Base-by-base conservation (phyloP, 1,140 invertebrate genomes). In the Brachionus rotundiformis region DNA sequence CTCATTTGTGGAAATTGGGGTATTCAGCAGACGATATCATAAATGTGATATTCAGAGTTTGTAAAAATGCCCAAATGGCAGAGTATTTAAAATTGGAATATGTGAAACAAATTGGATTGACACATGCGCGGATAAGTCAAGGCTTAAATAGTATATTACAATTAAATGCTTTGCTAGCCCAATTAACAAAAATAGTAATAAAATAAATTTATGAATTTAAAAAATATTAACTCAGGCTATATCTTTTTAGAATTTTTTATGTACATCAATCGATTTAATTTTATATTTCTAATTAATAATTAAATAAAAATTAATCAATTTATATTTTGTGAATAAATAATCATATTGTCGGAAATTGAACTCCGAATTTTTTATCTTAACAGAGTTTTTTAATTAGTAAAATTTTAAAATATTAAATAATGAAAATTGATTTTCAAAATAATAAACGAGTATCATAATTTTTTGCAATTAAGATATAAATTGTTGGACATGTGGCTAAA, bases 11-110 rank as follows among this genome's bases (percentile, higher is more conserved):
- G 92, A 92, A 92, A 85, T 89, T 97, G 76, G 96, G 96, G 1
- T 98, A 98, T 88, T 95, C 95, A 1, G 90, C 95, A 0, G 95
- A 98, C 88, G 96, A 99, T 89, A 94, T 99, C 54, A 94, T 99
- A 83, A 92, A 91, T 77, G 98, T 96, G 87, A 92, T 98, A 65
- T 98, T 98, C 87, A 91, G 94, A 84, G 95, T 98, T 10, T 92
- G 92, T 86, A 98, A 98, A 89, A 93, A 91, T 84, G 65, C 82
- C 61, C 75, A 91, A 61, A 91, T 94, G 82, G 88, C 91, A 49
- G 94, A 96, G 87, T 89, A 90, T 73, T 84, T 94, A 13, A 95
- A 94, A 87, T 89, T 98, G 79, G 91, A 93, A 85, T 95, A 94
- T 88, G 92, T 98, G 77, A 85, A 95, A 91, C 94, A 98, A 91